These are phyloP conservation scores for Quadriops clusia DNA, from an alignment of 2,888 invertebrate genomes.

Conservation along the genomic window DNA sequence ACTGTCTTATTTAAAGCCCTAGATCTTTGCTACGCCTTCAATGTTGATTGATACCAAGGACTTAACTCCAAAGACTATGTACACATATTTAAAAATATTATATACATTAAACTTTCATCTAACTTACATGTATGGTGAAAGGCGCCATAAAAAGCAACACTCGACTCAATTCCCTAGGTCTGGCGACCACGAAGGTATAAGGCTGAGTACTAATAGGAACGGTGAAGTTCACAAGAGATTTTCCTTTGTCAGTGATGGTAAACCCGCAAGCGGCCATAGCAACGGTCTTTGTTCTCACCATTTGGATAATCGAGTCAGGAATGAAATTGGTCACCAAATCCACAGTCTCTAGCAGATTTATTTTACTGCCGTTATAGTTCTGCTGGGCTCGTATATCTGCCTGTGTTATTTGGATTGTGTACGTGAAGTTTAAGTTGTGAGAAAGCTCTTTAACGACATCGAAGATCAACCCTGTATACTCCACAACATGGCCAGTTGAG, in stretches of 20 bases:
- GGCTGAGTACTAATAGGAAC: conserved; percentile 64
- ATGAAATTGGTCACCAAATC: conserved; percentile 25
- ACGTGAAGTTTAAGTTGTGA: conserved; percentile 70
- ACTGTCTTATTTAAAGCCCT: too few relatives aligned
- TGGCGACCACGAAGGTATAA: conserved; percentile 66
- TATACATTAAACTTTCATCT: too few relatives aligned
- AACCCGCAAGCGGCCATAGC: conserved; percentile 50
- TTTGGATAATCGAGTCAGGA: conserved; percentile 37
- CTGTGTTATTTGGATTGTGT: conserved; percentile 29
- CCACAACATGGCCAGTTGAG: conserved; percentile 42
- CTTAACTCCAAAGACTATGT: too few relatives aligned
- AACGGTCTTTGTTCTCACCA: conserved; percentile 40
- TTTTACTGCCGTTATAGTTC: too few relatives aligned
- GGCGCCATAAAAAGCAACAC: conserved; percentile 76
- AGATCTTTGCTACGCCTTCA: too few relatives aligned
- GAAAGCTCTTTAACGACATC: conserved; percentile 69
- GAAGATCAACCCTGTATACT: conserved; percentile 62
- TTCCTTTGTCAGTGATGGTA: conserved; percentile 42
- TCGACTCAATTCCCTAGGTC: conserved; percentile 69
- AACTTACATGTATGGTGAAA: conserved; percentile 55
- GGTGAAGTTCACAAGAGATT: conserved; percentile 60
- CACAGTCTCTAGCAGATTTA: conserved; percentile 5
- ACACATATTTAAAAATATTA: too few relatives aligned
- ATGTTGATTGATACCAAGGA: too few relatives aligned
- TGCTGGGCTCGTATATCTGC: too few relatives aligned